Conservation (phyloP, 1,140 invertebrate species). For the Ceratina australensis region DNA sequence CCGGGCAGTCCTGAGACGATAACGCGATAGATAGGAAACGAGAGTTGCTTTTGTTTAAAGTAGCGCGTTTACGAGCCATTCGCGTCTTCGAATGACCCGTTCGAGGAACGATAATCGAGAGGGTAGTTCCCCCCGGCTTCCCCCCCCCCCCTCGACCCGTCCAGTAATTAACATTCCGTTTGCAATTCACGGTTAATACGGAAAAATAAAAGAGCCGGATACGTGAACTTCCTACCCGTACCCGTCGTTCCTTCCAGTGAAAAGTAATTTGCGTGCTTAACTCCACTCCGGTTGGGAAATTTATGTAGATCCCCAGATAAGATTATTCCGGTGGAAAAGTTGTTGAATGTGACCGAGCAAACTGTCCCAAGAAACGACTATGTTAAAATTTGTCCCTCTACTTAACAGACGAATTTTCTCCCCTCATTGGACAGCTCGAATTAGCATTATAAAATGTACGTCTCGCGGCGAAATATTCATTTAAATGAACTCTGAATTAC, state of each 20-base stretch:
- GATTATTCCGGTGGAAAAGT: slow-evolving; percentile 21
- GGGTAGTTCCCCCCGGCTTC: background rate
- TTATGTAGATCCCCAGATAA: slow-evolving; percentile 26
- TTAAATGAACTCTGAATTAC: no score
- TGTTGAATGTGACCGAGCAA: slow-evolving; percentile 5
- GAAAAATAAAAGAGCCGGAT: background rate
- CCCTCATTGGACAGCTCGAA: no score
- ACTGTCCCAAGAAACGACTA: background rate
- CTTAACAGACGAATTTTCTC: no score
- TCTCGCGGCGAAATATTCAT: no score
- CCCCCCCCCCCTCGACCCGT: no score
- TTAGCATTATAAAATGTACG: no score
- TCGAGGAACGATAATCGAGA: slow-evolving; percentile 22
- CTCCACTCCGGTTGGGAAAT: background rate
- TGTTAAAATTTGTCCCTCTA: background rate
- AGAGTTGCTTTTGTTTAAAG: slow-evolving; percentile 16
- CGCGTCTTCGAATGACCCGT: slow-evolving; percentile 9
- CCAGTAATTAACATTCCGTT: background rate
- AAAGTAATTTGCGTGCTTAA: slow-evolving; percentile 9
- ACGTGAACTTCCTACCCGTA: background rate
- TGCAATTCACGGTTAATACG: background rate
- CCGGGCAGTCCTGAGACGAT: background rate
- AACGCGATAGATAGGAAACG: slow-evolving; percentile 17
- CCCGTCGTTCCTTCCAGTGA: background rate
- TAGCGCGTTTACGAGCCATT: background rate